Evolutionary conservation across 1,140 invertebrate genomes (phyloP).

Genomic region (Limonius californicus): DNA sequence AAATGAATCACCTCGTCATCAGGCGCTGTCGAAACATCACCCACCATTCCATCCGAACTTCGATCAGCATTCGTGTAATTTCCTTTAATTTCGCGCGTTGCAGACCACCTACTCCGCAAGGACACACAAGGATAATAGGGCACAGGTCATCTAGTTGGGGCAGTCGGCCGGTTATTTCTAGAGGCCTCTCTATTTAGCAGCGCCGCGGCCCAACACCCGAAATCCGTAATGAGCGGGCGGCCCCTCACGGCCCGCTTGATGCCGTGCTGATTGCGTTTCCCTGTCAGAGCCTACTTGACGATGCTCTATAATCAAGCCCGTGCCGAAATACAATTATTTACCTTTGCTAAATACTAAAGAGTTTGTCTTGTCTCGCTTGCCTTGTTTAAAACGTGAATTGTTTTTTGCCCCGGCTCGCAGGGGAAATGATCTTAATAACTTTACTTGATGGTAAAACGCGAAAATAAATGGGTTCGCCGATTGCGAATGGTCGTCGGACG

Average conservation of each 20-base stretch:
- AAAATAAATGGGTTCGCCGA: no score
- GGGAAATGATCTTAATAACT: neutral
- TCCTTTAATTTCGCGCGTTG: slow-evolving; percentile 5
- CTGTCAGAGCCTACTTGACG: slow-evolving; percentile 12
- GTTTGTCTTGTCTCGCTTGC: neutral
- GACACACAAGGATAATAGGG: slow-evolving; percentile 13
- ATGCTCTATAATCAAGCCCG: slow-evolving; percentile 5
- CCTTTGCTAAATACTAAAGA: slow-evolving; percentile 12
- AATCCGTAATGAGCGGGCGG: slow-evolving; percentile 9
- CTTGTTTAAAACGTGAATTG: slow-evolving; percentile 1
- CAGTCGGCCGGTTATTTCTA: neutral
- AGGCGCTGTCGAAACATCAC: no score
- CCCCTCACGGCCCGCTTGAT: neutral
- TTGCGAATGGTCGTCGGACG: no score
- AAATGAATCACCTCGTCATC: no score
- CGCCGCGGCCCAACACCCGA: neutral
- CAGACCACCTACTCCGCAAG: slow-evolving; percentile 2
- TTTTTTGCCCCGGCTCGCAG: neutral
- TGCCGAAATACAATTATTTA: slow-evolving; percentile 15
- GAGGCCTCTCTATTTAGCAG: slow-evolving; percentile 10
- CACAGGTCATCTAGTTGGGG: slow-evolving; percentile 13
- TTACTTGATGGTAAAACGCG: no score
- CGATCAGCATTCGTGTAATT: slow-evolving; percentile 5
- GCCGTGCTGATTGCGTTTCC: slow-evolving; percentile 5
- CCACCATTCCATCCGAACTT: neutral